These are phyloP conservation scores for Papilio protenor DNA, from an alignment of 2,888 invertebrate species.

Conservation along the genomic window DNA sequence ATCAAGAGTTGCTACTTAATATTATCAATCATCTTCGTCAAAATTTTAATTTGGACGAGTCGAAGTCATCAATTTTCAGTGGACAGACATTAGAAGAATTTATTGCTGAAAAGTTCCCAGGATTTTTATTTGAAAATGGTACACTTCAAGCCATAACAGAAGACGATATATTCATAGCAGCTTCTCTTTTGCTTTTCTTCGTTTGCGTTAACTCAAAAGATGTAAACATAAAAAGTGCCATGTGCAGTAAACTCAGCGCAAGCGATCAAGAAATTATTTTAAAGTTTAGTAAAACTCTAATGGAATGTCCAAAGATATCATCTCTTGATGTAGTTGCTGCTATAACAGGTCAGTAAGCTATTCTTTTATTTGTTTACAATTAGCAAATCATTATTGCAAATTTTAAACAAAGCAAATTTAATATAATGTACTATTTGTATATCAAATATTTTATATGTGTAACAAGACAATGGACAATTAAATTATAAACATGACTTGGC, in stretches of 20 bases:
- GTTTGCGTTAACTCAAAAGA: conserved; percentile 82
- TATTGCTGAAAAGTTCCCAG: conserved; percentile 78
- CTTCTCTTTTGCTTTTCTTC: conserved; percentile 81
- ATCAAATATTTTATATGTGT: no score
- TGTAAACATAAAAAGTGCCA: conserved; percentile 80
- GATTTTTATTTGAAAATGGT: conserved; percentile 74
- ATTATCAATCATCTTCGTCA: conserved; percentile 73
- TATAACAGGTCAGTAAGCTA: conserved; percentile 65
- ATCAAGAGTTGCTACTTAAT: conserved; percentile 63
- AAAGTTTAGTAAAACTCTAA: conserved; percentile 80
- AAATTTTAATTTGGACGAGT: conserved; percentile 73
- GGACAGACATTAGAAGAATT: conserved; percentile 73
- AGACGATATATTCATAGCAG: conserved; percentile 70
- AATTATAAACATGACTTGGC: not conserved
- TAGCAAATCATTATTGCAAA: not conserved
- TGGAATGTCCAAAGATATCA: conserved; percentile 74
- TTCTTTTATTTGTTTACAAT: not conserved
- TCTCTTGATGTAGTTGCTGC: conserved; percentile 71
- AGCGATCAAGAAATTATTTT: conserved; percentile 83
- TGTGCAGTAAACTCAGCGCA: conserved; percentile 80
- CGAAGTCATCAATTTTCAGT: conserved; percentile 72
- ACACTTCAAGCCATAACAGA: conserved; percentile 60
- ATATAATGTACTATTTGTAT: no score
- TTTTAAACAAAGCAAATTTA: no score
- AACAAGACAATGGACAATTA: no score